Base-by-base conservation (phyloP, 2,888 invertebrate species). In the Pycnomerus fuliginosus region DNA sequence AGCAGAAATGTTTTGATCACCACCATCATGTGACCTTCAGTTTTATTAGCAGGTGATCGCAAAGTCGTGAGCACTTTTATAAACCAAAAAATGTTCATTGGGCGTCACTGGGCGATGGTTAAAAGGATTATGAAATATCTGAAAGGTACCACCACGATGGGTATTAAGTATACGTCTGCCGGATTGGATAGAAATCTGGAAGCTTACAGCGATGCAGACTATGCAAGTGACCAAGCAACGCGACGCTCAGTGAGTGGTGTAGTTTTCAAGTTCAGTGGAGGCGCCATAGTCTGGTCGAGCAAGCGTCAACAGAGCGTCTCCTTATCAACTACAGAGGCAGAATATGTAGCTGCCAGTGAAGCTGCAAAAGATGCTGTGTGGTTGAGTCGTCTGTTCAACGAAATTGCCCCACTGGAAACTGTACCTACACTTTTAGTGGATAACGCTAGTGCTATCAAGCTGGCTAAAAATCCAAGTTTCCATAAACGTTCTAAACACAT, bases 281-380 rank as follows among this genome's bases (percentile, higher is more conserved):
- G 56, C 20, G 41, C 55, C 30, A 50, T 65, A 10, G 49, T 53
- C 14, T 65, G 67, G 66, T 44, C 44, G 20, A 56, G 56, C 41
- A 49, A 55, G 50, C 50, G 53, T 52, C 58, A 58, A 44, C 17
- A 22, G 16, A 44, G 47, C 32, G 59, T 65, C 5, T 53, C 58
- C 0, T 29, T 62, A 5, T 64, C 61, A 3, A 62, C 61, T 0
- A 60, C 59, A 1, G 63, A 66, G 35, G 56, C 65, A 0, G 63
- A 66, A 42, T 64, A 62, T 35, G 54, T 64, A 14, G 55, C 62
- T 5, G 50, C 61, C 2, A 33, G 33, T 11, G 33, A n/a, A n/a
- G n/a, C n/a, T n/a, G n/a, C n/a, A n/a, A n/a, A n/a, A n/a, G n/a
- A n/a, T n/a, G n/a, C n/a, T n/a, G n/a, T n/a, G n/a, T n/a, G n/a